Evolutionary conservation across 2,797 vertebrate genomes (phyloP), one percentile per base, ranked within the genome.

Genomic region (Notolabrus celidotus): DNA sequence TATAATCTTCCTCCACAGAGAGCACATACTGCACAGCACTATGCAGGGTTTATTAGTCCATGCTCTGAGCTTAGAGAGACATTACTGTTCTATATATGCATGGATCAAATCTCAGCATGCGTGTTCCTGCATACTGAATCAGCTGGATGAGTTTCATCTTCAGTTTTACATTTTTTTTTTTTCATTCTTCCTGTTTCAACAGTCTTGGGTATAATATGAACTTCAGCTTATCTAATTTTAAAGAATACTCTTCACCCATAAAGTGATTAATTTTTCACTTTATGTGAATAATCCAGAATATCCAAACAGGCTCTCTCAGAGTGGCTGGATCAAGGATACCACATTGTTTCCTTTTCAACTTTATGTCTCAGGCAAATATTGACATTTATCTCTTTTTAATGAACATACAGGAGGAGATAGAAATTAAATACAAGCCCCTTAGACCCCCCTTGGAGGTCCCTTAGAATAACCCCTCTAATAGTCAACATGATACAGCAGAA

Each of bases 1-100:
- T 11, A 46, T 47, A 47, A 23, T 41, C 31, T n/a, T 57, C 57
- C 11, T n/a, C 36, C 46, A 41, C 38, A 49, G 60, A 61, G 53
- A 55, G 50, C 7, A 51, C 41, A 23, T 25, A 45, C 15, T 19
- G 38, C 50, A 65, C 10, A 22, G 38, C 50, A 53, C 62, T 65
- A 20, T 20, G 1, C 43, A 71, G 74, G 54, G 64, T 77, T 79
- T 79, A 79, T 75, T 68, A 72, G 42, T 51, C 33, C 7, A 22
- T 1, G 43, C 65, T 59, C 57, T 55, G 70, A 43, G 65, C 71
- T 64, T 42, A 53, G 17, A 49, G 51, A 78, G 17, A 63, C 60
- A 59, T 78, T 71, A 69, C 50, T 25, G 69, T n/a, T 45, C 36
- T 58, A 49, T 71, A 46, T 58, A 51, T 70, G 52, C 64, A 56